Conservation (phyloP, 2,888 invertebrate species). For the Epicampocera succincta region DNA sequence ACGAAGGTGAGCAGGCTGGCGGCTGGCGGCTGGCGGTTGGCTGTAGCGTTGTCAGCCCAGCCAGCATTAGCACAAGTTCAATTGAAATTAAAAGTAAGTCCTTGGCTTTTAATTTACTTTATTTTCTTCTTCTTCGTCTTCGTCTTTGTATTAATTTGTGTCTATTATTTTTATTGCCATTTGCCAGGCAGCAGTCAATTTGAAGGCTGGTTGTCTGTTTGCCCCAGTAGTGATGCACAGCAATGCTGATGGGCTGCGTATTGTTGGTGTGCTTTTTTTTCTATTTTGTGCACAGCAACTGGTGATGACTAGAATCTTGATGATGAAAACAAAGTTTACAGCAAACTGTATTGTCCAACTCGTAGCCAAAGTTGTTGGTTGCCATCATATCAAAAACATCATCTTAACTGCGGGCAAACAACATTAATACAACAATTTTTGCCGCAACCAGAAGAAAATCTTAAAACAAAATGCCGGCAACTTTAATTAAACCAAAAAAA, state of each 20-base stretch:
- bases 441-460: background rate
- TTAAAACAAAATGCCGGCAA: slow-evolving; percentile 35
- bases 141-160: slow-evolving; percentile 18
- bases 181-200: slow-evolving; percentile 13
- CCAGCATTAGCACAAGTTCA: slow-evolving; percentile 42
- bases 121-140: slow-evolving; percentile 7
- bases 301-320: slow-evolving; percentile 40
- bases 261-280: background rate
- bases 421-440: slow-evolving; percentile 29
- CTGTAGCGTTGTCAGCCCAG: background rate
- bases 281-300: too few relatives aligned
- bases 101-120: slow-evolving; percentile 49
- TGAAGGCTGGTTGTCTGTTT: slow-evolving; percentile 5
- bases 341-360: slow-evolving; percentile 39
- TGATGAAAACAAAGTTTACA: slow-evolving; percentile 41
- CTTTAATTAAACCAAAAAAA: slow-evolving; percentile 46
- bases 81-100: slow-evolving; percentile 36
- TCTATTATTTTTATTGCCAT: slow-evolving; percentile 25
- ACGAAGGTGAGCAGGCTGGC: background rate
- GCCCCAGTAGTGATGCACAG: slow-evolving; percentile 2
- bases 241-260: slow-evolving; percentile 29
- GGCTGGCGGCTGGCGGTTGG: too few relatives aligned
- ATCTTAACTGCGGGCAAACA: slow-evolving; percentile 47
- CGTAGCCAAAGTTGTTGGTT: slow-evolving; percentile 22
- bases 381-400: slow-evolving; percentile 43